A percentile compares a stretch with the other conserved stretches of the same genome.
Evolutionary conservation across 2,888 invertebrate genomes (phyloP).

Genomic region (Trachelus stipa): DNA sequence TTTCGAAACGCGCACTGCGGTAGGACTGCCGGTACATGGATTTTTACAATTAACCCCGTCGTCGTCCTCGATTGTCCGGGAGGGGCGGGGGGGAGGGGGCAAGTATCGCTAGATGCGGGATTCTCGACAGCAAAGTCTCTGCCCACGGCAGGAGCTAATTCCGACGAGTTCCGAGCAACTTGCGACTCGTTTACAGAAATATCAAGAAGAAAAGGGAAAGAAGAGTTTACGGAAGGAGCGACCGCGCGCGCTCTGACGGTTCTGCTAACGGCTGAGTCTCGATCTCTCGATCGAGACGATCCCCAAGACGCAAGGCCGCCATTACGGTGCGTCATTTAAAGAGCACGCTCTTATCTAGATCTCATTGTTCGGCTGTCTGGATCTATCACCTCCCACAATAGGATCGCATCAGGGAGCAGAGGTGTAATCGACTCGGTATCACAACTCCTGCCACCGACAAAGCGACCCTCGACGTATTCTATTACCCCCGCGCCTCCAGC

Average conservation of each 20-base stretch:
- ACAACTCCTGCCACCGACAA: slow-evolving; percentile 38
- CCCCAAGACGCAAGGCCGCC: slow-evolving; percentile 7
- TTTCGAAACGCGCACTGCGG: slow-evolving; percentile 37
- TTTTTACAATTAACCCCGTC: slow-evolving; percentile 48
- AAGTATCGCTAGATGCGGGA: no score
- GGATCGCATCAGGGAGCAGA: slow-evolving; percentile 32
- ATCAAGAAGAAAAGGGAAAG: no score
- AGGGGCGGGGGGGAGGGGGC: no score
- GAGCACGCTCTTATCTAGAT: slow-evolving; percentile 40
- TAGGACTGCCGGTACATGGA: slow-evolving; percentile 52
- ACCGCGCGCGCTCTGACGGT: no score
- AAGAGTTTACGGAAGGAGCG: no score
- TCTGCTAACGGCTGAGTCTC: background rate
- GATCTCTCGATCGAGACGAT: background rate
- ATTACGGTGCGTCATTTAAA: slow-evolving; percentile 28
- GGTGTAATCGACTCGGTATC: slow-evolving; percentile 38
- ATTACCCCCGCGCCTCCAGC: slow-evolving; percentile 28
- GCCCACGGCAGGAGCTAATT: no score
- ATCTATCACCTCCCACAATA: slow-evolving; percentile 53
- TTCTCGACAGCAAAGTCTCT: no score
- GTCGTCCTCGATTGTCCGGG: no score
- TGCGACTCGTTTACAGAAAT: no score
- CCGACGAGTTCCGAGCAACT: no score
- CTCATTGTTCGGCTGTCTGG: slow-evolving; percentile 46
- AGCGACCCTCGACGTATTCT: slow-evolving; percentile 38